Base-by-base conservation (phyloP, 30 jellyfish, hydroid and myxozoan species). In the Rhopilema esculentum region DNA sequence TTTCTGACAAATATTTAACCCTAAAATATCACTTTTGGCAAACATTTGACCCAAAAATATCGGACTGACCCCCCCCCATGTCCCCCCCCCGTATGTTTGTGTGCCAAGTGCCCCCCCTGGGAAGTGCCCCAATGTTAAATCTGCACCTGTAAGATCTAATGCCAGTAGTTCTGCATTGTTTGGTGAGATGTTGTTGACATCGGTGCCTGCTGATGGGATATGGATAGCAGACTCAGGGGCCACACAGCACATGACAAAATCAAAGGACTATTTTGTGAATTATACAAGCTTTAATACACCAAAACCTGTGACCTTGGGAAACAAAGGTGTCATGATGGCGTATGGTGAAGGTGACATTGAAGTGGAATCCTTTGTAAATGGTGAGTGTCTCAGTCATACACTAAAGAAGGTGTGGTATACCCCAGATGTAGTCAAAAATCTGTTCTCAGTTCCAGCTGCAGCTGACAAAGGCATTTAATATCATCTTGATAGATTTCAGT, bases 171-270 rank as follows among this genome's bases (percentile, higher is more conserved):
- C 83, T 72, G 83, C 83, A 72, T 72, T n/a, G n/a, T n/a, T n/a
- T n/a, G n/a, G n/a, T n/a, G n/a, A n/a, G n/a, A n/a, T n/a, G n/a
- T n/a, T n/a, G n/a, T n/a, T 72, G 83, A 72, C 83, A 72, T 16
- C 83, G 28, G 73, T 72, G 83, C 83, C 83, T 72, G 75, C 83
- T 72, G 83, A 72, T 27, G 15, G 83, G 22, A 29, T 16, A 72
- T 72, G 73, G 83, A 72, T 72, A 72, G 83, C 83, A 72, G 83
- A 27, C 83, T 72, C 83, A 72, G 68, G 83, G 83, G 83, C 83
- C 83, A 72, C 83, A 29, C 83, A 72, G 27, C 83, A 72, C 72
- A 72, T 72, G 72, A 72, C 83, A 72, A 72, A n/a, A 72, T 72
- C 83, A 72, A 72, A 72, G 72, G 83, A 72, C 28, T 72, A 72